phyloP scores from a whole-genome alignment of 2,113 vertebrate genomes.

The Physeter macrocephalus region DNA sequence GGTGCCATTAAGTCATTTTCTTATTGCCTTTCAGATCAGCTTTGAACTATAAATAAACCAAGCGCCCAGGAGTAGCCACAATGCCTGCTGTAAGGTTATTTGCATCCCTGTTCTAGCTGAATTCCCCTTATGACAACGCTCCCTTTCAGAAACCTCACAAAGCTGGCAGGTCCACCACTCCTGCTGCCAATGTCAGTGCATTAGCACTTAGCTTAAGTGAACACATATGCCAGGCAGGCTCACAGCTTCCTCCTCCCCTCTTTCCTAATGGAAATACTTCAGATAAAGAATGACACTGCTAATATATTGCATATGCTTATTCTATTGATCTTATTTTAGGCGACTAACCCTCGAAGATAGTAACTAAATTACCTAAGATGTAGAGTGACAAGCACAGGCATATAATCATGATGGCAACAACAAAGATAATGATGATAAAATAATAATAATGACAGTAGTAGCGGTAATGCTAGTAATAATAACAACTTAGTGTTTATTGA shows the following conservation, averaged over 20 bases:
- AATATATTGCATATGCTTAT: slow-evolving; percentile 33
- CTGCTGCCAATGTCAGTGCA: slow-evolving; percentile 57
- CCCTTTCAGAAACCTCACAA: slow-evolving; percentile 50
- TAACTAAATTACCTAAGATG: neutral
- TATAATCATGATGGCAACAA: neutral
- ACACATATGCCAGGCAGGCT: neutral
- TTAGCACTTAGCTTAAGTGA: slow-evolving; percentile 68
- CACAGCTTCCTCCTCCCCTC: neutral
- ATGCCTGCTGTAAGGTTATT: slow-evolving; percentile 41
- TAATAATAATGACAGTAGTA: neutral
- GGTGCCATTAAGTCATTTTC: slow-evolving; percentile 65
- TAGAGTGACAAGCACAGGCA: neutral
- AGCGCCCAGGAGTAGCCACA: neutral
- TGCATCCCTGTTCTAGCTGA: slow-evolving; percentile 34
- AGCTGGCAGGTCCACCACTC: slow-evolving; percentile 51
- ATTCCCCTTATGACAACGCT: slow-evolving; percentile 38
- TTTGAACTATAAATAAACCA: slow-evolving; percentile 68
- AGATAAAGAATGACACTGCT: neutral
- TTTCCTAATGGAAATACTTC: slow-evolving; percentile 61
- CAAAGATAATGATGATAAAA: neutral
- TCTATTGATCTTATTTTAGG: neutral
- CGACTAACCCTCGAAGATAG: neutral
- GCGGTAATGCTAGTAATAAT: neutral
- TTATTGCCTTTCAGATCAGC: slow-evolving; percentile 45
- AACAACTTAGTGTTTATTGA: neutral